Conservation (phyloP, 2,888 invertebrate species). For the Omphaloscelis lunosa region DNA sequence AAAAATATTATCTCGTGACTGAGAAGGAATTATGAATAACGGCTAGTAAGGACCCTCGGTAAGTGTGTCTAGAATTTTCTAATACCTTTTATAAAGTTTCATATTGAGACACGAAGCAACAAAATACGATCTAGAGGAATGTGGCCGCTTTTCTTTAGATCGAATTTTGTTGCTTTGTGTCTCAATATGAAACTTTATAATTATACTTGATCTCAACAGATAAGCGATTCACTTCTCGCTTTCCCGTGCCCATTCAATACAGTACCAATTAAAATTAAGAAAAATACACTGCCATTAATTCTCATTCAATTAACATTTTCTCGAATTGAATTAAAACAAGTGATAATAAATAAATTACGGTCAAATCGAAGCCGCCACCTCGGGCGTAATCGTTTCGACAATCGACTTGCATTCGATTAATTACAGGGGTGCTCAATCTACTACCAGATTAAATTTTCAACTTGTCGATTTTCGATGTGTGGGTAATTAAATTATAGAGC, state of each 20-base stretch:
- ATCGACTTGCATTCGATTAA: conserved; percentile 41
- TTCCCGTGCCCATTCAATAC: conserved; percentile 17
- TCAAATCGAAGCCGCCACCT: conserved; percentile 37
- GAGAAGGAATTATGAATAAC: too few relatives aligned
- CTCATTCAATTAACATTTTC: conserved; percentile 52
- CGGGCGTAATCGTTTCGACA: conserved; percentile 35
- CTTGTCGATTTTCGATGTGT: neutral
- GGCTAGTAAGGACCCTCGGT: too few relatives aligned
- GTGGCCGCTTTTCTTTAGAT: too few relatives aligned
- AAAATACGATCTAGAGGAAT: too few relatives aligned
- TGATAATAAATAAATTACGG: conserved; percentile 49
- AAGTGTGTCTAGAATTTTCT: too few relatives aligned
- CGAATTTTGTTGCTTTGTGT: too few relatives aligned
- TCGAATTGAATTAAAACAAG: conserved; percentile 47
- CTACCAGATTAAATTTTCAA: neutral
- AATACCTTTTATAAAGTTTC: too few relatives aligned
- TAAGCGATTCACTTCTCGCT: conserved; percentile 27
- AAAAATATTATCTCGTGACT: too few relatives aligned
- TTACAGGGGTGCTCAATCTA: conserved; percentile 26
- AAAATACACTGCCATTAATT: conserved; percentile 35
- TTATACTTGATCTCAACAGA: neutral
- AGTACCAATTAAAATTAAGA: conserved; percentile 40
- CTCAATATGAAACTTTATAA: too few relatives aligned
- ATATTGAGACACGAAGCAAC: too few relatives aligned
- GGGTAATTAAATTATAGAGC: neutral